These are phyloP conservation scores for Silvanus unidentatus DNA, from an alignment of 2,888 invertebrate species.

Conservation along the genomic window DNA sequence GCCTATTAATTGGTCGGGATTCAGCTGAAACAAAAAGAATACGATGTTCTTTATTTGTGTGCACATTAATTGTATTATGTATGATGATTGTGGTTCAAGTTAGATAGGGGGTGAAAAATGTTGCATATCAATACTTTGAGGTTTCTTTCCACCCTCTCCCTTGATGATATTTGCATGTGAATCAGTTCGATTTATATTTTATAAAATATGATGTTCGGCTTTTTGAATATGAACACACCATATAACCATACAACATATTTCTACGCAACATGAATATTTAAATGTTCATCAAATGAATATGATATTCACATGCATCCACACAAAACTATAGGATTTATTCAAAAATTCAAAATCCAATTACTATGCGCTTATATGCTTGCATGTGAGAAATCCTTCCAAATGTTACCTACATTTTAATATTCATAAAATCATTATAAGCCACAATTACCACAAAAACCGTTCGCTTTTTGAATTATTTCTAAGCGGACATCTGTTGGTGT, in stretches of 20 bases:
- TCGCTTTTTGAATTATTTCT: background rate
- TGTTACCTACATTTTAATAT: conserved; percentile 12
- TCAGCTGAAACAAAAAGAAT: conserved; percentile 48
- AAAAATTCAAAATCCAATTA: conserved; percentile 39
- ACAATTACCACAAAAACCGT: background rate
- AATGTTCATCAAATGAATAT: conserved; percentile 28
- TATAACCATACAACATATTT: conserved; percentile 19
- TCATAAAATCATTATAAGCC: conserved; percentile 7
- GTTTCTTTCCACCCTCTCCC: too few species aligned
- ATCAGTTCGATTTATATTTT: conserved; percentile 33
- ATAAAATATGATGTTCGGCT: conserved; percentile 36
- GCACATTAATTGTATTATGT: background rate
- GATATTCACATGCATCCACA: conserved; percentile 24
- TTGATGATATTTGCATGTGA: conserved; percentile 39
- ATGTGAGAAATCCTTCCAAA: conserved; percentile 3
- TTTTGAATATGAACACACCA: conserved; percentile 36
- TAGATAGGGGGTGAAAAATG: too few species aligned
- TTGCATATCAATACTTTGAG: too few species aligned
- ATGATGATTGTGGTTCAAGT: too few species aligned
- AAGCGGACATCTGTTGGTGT: conserved; percentile 1
- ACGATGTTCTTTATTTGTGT: too few species aligned
- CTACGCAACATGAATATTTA: conserved; percentile 37
- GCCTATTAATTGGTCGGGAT: conserved; percentile 48
- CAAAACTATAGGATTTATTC: conserved; percentile 31
- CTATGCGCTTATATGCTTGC: conserved; percentile 23